Percentiles rank a stretch among this genome's conserved stretches.
These are phyloP conservation scores for Stomorhina lunata DNA, from an alignment of 2,888 invertebrate genomes.

Conservation along the genomic window DNA sequence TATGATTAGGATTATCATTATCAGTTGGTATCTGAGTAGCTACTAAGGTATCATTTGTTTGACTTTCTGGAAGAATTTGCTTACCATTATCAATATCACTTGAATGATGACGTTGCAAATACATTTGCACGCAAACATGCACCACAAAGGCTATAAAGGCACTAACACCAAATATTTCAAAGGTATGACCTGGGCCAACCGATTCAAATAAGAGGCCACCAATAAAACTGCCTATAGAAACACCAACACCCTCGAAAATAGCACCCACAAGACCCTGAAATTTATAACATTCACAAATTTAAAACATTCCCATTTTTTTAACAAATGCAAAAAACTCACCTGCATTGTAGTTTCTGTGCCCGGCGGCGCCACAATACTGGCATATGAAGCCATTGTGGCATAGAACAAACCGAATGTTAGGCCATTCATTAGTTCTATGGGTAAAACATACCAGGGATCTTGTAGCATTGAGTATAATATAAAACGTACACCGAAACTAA, in stretches of 20 bases:
- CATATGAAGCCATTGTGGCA: slow-evolving; percentile 93
- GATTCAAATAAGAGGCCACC: slow-evolving; percentile 86
- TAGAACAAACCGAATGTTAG: slow-evolving; percentile 93
- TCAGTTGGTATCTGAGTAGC: slow-evolving; percentile 72
- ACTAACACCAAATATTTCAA: slow-evolving; percentile 86
- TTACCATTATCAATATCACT: slow-evolving; percentile 65
- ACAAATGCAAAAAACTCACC: slow-evolving; percentile 79
- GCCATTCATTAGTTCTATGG: slow-evolving; percentile 92
- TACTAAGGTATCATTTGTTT: neutral
- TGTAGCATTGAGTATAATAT: slow-evolving; percentile 88
- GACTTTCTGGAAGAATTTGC: slow-evolving; percentile 35
- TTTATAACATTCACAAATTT: no score
- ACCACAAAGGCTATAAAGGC: slow-evolving; percentile 83
- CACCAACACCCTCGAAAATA: slow-evolving; percentile 92
- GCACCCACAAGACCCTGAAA: slow-evolving; percentile 90
- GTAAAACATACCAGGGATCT: slow-evolving; percentile 91
- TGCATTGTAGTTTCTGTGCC: slow-evolving; percentile 94
- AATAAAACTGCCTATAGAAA: slow-evolving; percentile 88
- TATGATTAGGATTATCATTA: slow-evolving; percentile 29
- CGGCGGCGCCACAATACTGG: slow-evolving; percentile 89
- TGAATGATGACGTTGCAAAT: slow-evolving; percentile 73
- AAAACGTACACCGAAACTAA: slow-evolving; percentile 90
- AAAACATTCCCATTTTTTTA: neutral
- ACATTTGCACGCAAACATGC: slow-evolving; percentile 82
- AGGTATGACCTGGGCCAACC: slow-evolving; percentile 85